phyloP scores from a whole-genome alignment of 2,888 invertebrate genomes.

The Drosophila mettleri region DNA sequence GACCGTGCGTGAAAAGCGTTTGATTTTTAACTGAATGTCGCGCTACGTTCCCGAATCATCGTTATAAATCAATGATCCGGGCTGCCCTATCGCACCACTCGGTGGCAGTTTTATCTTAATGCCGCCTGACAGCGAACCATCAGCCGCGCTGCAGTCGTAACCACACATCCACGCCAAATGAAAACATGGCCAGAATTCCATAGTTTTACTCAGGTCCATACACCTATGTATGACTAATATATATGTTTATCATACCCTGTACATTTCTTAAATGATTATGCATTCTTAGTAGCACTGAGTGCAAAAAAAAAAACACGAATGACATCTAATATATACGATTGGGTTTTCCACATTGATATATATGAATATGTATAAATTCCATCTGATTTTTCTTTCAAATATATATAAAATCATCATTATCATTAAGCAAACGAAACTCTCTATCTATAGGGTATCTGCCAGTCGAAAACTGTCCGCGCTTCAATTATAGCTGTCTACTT shows the following conservation, averaged over 20 bases:
- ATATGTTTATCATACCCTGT: not conserved
- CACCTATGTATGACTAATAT: slow-evolving; percentile 34
- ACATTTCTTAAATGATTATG: not conserved
- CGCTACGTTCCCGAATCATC: slow-evolving; percentile 47
- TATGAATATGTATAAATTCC: no score
- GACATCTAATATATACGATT: no score
- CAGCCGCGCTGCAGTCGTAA: slow-evolving; percentile 57
- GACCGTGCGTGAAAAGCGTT: slow-evolving; percentile 41
- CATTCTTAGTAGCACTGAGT: not conserved
- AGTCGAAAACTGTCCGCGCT: not conserved
- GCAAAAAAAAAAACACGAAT: not conserved
- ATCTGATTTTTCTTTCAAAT: no score
- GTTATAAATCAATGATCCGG: slow-evolving; percentile 72
- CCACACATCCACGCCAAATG: slow-evolving; percentile 23
- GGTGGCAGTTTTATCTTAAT: slow-evolving; percentile 78
- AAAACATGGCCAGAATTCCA: slow-evolving; percentile 25
- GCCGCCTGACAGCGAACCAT: slow-evolving; percentile 80
- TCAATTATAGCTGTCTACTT: slow-evolving; percentile 22
- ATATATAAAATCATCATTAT: no score
- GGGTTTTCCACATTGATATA: no score
- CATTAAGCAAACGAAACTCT: not conserved
- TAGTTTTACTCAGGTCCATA: slow-evolving; percentile 8
- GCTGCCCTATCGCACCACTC: slow-evolving; percentile 53
- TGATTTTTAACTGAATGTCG: slow-evolving; percentile 66
- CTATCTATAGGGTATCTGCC: not conserved